A percentile compares a stretch with the other conserved stretches of the same genome.
Conservation (phyloP, 2,113 vertebrate species). For the Myrmophylax atrothorax region DNA sequence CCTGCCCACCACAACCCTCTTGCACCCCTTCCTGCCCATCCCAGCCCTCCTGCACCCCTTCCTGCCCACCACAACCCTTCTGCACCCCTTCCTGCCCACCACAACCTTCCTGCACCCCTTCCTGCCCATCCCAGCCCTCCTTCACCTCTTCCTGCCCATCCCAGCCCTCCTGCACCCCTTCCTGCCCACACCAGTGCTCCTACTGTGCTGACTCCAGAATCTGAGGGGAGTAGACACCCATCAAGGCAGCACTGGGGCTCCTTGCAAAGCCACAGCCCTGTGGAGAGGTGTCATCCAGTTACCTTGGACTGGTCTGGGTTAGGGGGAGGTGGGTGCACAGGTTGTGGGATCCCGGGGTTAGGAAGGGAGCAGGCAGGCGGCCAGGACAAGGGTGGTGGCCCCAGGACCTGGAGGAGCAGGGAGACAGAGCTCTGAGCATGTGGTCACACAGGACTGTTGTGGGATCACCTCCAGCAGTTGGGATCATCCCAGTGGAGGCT, state of each 20-base stretch:
- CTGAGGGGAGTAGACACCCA: background rate
- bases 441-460: background rate
- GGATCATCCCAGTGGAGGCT: background rate
- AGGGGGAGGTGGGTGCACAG: background rate
- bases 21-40: background rate
- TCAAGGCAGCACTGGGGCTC: accelerated
- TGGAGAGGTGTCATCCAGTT: no score
- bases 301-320: accelerated
- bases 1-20: no score
- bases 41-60: no score
- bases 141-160: background rate
- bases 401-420: background rate
- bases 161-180: background rate
- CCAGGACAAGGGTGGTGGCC: background rate
- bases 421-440: accelerated
- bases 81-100: background rate
- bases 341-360: background rate
- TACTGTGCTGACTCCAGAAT: no score
- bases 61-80: no score
- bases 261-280: background rate
- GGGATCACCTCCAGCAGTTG: background rate
- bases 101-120: background rate
- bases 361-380: background rate
- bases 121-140: accelerated
- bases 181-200: background rate